Evolutionary conservation across 23 tunicate species (phyloP).

Genomic region (Halocynthia aurantium): DNA sequence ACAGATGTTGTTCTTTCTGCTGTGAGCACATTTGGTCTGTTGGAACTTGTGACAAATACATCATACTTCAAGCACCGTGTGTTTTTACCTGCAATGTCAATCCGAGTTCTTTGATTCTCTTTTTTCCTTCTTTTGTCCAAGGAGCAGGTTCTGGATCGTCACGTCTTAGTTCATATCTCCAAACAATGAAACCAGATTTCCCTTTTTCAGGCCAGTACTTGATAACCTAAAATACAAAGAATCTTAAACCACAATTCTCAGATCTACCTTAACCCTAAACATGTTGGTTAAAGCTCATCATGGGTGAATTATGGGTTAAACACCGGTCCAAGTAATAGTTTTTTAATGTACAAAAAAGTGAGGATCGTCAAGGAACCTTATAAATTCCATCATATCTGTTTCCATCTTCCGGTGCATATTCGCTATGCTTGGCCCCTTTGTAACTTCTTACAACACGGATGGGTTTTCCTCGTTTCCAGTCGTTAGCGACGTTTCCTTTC

Average conservation of each 20-base stretch:
- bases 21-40: no score
- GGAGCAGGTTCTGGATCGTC: slow-evolving; percentile 94
- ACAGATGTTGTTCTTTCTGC: no score
- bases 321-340: no score
- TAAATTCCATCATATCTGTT: slow-evolving; percentile 92
- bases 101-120: slow-evolving; percentile 61
- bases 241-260: no score
- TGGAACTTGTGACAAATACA: no score
- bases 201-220: slow-evolving; percentile 92
- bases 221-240: slow-evolving; percentile 26
- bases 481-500: slow-evolving; percentile 57
- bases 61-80: no score
- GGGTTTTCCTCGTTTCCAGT: slow-evolving; percentile 82
- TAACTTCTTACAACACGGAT: slow-evolving; percentile 80
- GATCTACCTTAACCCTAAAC: no score
- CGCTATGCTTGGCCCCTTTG: slow-evolving; percentile 79
- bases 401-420: slow-evolving; percentile 86
- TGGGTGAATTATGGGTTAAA: no score
- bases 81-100: slow-evolving; percentile 40
- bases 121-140: slow-evolving; percentile 86
- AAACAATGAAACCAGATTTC: slow-evolving; percentile 75
- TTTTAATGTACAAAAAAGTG: no score
- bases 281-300: no score
- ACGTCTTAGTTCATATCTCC: slow-evolving; percentile 78
- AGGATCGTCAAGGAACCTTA: slow-evolving; percentile 28